Base-by-base conservation (phyloP, 2,888 invertebrate species). In the Tupiocoris notatus region DNA sequence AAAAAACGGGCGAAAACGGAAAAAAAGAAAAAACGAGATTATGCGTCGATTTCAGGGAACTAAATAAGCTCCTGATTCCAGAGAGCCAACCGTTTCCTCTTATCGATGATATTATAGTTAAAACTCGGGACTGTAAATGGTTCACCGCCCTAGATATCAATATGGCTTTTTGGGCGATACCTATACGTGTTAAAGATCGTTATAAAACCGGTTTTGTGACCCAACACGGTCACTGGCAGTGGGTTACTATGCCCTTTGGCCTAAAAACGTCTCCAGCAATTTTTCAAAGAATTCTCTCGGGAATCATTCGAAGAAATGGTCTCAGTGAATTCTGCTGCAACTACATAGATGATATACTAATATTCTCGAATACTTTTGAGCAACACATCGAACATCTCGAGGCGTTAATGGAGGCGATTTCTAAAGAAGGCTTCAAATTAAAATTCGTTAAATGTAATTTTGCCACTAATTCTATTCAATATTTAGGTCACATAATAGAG, bases 51-150 rank as follows among this genome's bases (percentile, higher is more conserved):
- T 76, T 76, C 70, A 12, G 76, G 18, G 76, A 76, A 2, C 54
- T 76, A 21, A 76, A 77, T 39, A 76, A 76, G 73, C 17, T 77
- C 16, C 17, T 74, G 17, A 61, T 74, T 1, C 77, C 77, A 23
- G 57, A 75, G 74, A 56, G 63, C 21, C 57, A 77, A 16, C 77
- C 65, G n/a, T 77, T 73, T 17, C 77, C 77, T 0, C 56, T 77
- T 9, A 77, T 76, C 18, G 76, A 70, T 22, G 70, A 76, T 63
- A 22, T 77, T 2, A 71, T 76, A 9, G 63, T 71, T 18, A 9
- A 71, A 62, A 71, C 76, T 12, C 18, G 2, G 25, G 25, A 21
- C 9, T 68, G 76, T 23, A 23, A 61, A 66, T 75, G 25, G 54
- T 76, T 67, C 39, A 67, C 76, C 3, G 58, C 17, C 18, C 18